Evolutionary conservation across 2,888 invertebrate species (phyloP).

Genomic region (Gastracanthus pulcherrimus): DNA sequence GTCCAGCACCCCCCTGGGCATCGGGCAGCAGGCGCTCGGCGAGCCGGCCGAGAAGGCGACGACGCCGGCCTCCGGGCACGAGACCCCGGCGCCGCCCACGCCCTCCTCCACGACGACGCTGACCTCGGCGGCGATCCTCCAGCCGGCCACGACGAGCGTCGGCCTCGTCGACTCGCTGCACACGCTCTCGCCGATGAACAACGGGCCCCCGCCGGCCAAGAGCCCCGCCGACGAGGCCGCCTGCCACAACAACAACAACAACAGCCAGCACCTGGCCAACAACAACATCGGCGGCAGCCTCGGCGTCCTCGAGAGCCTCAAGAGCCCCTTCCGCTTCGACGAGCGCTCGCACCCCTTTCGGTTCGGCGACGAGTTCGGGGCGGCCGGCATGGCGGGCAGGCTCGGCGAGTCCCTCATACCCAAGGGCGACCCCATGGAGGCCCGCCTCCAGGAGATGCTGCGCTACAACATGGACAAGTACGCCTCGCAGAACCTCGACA

Average conservation of each 20-base stretch:
- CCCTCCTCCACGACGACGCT: conserved; percentile 74
- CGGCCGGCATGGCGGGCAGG: conserved; percentile 90
- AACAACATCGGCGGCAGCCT: conserved; percentile 75
- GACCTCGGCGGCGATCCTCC: conserved; percentile 73
- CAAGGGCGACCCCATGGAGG: conserved; percentile 96
- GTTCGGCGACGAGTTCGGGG: conserved; percentile 91
- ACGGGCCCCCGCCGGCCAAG: conserved; percentile 64
- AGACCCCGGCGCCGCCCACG: conserved; percentile 79
- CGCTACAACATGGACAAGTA: conserved; percentile 97
- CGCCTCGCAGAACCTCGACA: conserved; percentile 95
- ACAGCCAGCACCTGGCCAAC: conserved; percentile 78
- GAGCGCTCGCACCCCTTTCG: conserved; percentile 89
- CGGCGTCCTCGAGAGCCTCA: conserved; percentile 79
- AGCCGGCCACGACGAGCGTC: conserved; percentile 59
- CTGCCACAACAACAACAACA: conserved; percentile 77
- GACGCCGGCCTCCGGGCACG: conserved; percentile 78
- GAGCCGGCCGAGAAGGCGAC: conserved; percentile 75
- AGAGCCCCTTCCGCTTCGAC: conserved; percentile 88
- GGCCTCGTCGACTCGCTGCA: conserved; percentile 63
- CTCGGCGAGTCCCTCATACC: conserved; percentile 94
- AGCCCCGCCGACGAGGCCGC: conserved; percentile 77
- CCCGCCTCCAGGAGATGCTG: conserved; percentile 94
- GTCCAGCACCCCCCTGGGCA: conserved; percentile 72
- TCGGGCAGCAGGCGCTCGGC: conserved; percentile 64
- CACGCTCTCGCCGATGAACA: conserved; percentile 56